phyloP scores from a whole-genome alignment of 2,888 invertebrate genomes.

The Mythimna albipuncta region DNA sequence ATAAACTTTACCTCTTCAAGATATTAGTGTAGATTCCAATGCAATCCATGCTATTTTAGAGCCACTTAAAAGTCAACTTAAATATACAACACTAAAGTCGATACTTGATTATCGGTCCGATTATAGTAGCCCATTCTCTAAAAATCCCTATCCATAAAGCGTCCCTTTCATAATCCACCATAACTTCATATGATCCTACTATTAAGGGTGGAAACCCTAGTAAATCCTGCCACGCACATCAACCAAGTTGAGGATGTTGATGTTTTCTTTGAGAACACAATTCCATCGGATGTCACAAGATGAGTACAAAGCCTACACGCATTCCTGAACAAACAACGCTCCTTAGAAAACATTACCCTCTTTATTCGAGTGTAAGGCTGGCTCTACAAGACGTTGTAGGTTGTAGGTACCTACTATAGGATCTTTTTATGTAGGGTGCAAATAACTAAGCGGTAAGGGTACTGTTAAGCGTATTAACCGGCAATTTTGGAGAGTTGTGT shows the following conservation, averaged over 20 bases:
- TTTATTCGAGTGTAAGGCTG: conserved; percentile 54
- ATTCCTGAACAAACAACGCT: conserved; percentile 68
- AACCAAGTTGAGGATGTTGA: conserved; percentile 63
- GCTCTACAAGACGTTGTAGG: conserved; percentile 12
- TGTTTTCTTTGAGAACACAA: conserved; percentile 66
- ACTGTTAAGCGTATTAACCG: neutral
- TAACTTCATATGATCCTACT: conserved; percentile 17
- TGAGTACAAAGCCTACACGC: conserved; percentile 62
- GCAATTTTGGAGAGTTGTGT: neutral
- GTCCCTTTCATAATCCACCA: neutral
- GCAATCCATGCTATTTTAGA: too few relatives aligned
- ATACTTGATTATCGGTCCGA: too few relatives aligned
- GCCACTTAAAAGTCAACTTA: too few relatives aligned
- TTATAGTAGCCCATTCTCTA: neutral
- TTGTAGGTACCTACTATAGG: neutral
- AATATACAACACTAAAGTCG: too few relatives aligned
- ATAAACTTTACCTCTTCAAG: too few relatives aligned
- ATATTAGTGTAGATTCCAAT: too few relatives aligned
- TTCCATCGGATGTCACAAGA: conserved; percentile 59
- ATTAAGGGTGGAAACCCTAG: conserved; percentile 22
- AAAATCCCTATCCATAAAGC: neutral
- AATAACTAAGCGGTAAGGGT: neutral
- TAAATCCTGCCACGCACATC: conserved; percentile 40
- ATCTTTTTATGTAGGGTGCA: conserved; percentile 19
- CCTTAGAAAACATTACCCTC: conserved; percentile 62